phyloP scores from a whole-genome alignment of 2,797 vertebrate species.

The Pelobates cultripes region DNA sequence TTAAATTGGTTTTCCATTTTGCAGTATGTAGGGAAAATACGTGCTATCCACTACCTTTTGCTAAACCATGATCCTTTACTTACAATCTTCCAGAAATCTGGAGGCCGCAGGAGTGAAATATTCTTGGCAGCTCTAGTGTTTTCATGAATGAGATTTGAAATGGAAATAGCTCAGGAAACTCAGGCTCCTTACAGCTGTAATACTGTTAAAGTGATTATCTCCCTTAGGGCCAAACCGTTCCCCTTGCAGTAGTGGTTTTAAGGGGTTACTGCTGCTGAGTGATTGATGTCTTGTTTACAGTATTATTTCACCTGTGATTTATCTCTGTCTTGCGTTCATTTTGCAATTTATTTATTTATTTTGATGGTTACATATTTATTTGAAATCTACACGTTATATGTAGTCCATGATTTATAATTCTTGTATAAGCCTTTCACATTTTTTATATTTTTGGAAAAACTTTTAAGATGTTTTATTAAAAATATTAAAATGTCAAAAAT shows the following conservation, averaged over 20 bases:
- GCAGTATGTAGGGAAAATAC: not conserved
- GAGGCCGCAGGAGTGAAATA: slow-evolving; percentile 2
- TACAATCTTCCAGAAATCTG: not conserved
- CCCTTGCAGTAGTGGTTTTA: not conserved
- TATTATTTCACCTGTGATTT: not conserved
- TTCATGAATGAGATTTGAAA: slow-evolving; percentile 7
- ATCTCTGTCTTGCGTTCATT: not conserved
- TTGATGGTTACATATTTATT: not conserved
- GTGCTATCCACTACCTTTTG: not conserved
- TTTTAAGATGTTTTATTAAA: too few species aligned
- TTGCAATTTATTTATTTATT: not conserved
- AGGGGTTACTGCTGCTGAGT: slow-evolving; percentile 3
- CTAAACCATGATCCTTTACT: not conserved
- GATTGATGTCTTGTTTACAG: slow-evolving; percentile 12
- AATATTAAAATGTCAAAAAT: too few species aligned
- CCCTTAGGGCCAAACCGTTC: not conserved
- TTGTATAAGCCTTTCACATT: too few species aligned
- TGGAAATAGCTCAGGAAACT: not conserved
- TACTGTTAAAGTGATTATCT: not conserved
- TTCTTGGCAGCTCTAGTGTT: not conserved
- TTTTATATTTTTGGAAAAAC: too few species aligned
- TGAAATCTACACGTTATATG: not conserved
- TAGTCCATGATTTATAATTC: too few species aligned
- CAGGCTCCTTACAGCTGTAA: not conserved
- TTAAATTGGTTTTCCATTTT: not conserved